phyloP scores from a whole-genome alignment of 2,113 vertebrate species.

The Brachyhypopomus gauderio region DNA sequence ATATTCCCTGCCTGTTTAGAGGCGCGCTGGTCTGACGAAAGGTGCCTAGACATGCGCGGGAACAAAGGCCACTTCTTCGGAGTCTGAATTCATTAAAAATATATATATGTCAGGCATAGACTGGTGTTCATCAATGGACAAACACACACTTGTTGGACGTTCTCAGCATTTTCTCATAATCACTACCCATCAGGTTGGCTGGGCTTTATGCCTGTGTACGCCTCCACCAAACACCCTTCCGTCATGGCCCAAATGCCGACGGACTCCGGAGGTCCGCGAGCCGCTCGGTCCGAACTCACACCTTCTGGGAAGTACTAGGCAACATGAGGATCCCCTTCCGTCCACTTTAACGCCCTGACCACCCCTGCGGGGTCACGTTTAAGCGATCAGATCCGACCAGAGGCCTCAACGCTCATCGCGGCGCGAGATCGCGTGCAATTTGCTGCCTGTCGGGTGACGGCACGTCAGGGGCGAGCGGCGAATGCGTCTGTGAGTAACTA shows the following conservation, averaged over 20 bases:
- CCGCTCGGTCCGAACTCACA: neutral
- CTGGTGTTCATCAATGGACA: neutral
- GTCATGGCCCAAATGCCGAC: too few relatives aligned
- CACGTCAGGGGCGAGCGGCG: constrained; percentile 8
- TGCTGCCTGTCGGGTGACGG: constrained; percentile 46
- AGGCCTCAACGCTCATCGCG: constrained; percentile 43
- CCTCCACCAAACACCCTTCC: neutral
- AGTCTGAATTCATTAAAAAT: constrained; percentile 30
- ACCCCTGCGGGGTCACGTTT: constrained; percentile 61
- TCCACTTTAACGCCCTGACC: constrained; percentile 67
- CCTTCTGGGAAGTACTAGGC: neutral
- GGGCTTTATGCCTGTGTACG: neutral
- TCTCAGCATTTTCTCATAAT: neutral
- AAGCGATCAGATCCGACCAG: constrained; percentile 59
- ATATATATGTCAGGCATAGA: constrained; percentile 22
- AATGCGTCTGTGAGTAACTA: constrained; percentile 60
- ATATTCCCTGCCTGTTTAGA: constrained; percentile 38
- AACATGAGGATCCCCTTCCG: neutral
- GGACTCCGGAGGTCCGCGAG: neutral
- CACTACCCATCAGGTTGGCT: neutral
- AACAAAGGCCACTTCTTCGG: constrained; percentile 22
- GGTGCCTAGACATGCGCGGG: constrained; percentile 35
- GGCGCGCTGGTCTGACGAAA: constrained; percentile 30
- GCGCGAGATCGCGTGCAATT: constrained; percentile 51
- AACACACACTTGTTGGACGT: neutral